Percentiles rank a stretch among this genome's conserved stretches.
Evolutionary conservation across 2,797 vertebrate species (phyloP).

Genomic region (Ispidina lecontei): DNA sequence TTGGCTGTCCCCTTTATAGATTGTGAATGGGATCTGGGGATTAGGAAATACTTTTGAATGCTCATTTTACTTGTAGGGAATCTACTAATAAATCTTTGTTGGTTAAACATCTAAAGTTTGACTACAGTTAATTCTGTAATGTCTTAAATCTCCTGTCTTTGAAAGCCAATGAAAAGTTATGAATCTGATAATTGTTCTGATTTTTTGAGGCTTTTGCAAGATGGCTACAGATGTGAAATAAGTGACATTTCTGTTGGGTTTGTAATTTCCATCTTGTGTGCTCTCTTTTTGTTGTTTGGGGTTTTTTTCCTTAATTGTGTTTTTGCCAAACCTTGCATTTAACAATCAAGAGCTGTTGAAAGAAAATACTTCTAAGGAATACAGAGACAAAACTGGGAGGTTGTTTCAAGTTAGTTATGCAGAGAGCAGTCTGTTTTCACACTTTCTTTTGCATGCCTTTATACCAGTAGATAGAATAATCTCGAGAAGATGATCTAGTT

Average conservation of each 20-base stretch:
- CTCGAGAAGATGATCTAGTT: neutral
- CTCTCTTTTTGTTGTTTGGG: neutral
- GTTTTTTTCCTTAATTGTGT: neutral
- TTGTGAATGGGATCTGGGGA: neutral
- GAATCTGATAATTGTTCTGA: neutral
- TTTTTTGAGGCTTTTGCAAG: neutral
- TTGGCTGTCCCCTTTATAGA: neutral
- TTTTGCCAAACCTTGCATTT: constrained; percentile 57
- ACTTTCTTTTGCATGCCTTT: constrained; percentile 25
- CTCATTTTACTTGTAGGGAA: neutral
- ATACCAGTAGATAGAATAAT: neutral
- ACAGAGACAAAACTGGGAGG: constrained; percentile 49
- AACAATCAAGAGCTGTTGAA: constrained; percentile 63
- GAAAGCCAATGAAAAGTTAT: neutral
- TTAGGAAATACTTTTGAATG: neutral
- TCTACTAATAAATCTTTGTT: neutral
- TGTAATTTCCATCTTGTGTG: neutral
- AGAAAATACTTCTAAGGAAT: constrained; percentile 46
- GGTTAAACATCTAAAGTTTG: neutral
- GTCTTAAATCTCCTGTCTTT: neutral
- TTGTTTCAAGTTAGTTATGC: constrained; percentile 48
- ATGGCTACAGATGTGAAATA: constrained; percentile 18
- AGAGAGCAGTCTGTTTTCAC: constrained; percentile 50
- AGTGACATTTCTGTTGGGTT: neutral
- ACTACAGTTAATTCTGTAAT: neutral